These are phyloP conservation scores for Oncorhynchus clarkii DNA, from an alignment of 2,113 vertebrate genomes.

Conservation along the genomic window DNA sequence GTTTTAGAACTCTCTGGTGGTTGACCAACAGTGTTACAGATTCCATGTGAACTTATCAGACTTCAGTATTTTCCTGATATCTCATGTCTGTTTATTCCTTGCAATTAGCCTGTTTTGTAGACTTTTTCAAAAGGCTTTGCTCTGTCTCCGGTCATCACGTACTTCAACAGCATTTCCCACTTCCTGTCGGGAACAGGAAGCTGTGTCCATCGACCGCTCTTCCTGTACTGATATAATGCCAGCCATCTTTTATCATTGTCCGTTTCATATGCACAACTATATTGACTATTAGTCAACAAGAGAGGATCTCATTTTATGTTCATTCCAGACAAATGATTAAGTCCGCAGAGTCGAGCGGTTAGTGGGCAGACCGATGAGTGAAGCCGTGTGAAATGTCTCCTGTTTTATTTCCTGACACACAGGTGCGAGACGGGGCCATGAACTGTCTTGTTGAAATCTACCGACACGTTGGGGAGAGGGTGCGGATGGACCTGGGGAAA, in stretches of 20 bases:
- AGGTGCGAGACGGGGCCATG: slow-evolving; percentile 96
- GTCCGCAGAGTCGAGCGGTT: background rate
- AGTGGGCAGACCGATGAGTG: slow-evolving; percentile 1
- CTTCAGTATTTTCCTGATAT: background rate
- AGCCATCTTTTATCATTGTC: background rate
- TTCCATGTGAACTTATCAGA: too few relatives aligned
- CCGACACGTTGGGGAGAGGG: slow-evolving; percentile 93
- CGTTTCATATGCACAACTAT: background rate
- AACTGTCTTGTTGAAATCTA: slow-evolving; percentile 96
- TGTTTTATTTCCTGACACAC: background rate
- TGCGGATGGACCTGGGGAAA: slow-evolving; percentile 94
- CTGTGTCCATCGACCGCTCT: slow-evolving; percentile 26
- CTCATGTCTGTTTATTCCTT: background rate
- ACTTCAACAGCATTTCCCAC: background rate
- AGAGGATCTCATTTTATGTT: background rate
- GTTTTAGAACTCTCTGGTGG: background rate
- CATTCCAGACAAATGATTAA: background rate
- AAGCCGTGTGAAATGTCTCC: background rate
- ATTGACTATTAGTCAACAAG: background rate
- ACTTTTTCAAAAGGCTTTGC: background rate
- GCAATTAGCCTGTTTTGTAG: too few relatives aligned
- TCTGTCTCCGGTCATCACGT: slow-evolving; percentile 30
- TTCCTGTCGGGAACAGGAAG: slow-evolving; percentile 53
- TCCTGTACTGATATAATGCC: slow-evolving; percentile 11
- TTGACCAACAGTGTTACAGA: too few relatives aligned